Evolutionary conservation across 2,797 vertebrate species (phyloP).

Genomic region (Karalla daura): DNA sequence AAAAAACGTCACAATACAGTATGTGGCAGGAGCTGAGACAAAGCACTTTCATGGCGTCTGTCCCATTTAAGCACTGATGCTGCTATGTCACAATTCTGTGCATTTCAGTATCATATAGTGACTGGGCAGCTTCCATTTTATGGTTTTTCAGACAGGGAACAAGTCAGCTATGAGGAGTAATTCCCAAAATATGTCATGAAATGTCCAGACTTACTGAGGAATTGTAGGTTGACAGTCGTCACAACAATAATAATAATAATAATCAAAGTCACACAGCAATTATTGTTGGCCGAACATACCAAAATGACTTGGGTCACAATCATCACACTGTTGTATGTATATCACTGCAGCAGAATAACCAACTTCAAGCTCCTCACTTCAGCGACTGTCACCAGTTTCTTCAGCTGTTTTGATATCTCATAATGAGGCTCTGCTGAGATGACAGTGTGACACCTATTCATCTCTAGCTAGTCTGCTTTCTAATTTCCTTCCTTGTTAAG

Average conservation of each 20-base stretch:
- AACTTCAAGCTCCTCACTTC: slow-evolving; percentile 61
- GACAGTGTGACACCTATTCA: slow-evolving; percentile 66
- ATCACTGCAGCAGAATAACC: not conserved
- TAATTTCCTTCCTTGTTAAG: slow-evolving; percentile 62
- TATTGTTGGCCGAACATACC: slow-evolving; percentile 26
- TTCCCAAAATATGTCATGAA: slow-evolving; percentile 1
- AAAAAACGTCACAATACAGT: slow-evolving; percentile 65
- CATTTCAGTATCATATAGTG: slow-evolving; percentile 12
- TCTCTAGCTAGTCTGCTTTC: slow-evolving; percentile 44
- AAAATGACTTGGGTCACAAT: slow-evolving; percentile 25
- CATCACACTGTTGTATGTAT: slow-evolving; percentile 9
- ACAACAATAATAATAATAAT: too few species aligned
- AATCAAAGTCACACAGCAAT: slow-evolving; percentile 27
- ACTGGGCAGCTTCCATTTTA: slow-evolving; percentile 10
- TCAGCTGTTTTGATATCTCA: slow-evolving; percentile 54
- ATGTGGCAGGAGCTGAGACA: slow-evolving; percentile 62
- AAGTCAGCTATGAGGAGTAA: not conserved
- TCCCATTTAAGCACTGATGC: slow-evolving; percentile 53
- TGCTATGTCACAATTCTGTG: slow-evolving; percentile 23
- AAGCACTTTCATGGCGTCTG: slow-evolving; percentile 33
- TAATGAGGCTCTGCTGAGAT: slow-evolving; percentile 72
- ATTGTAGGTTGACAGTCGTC: slow-evolving; percentile 5
- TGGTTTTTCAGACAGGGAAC: not conserved
- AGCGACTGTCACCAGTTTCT: slow-evolving; percentile 49
- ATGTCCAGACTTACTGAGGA: not conserved